Evolutionary conservation across 2,797 vertebrate genomes (phyloP).

Genomic region (Pseudocheirus occidentalis): DNA sequence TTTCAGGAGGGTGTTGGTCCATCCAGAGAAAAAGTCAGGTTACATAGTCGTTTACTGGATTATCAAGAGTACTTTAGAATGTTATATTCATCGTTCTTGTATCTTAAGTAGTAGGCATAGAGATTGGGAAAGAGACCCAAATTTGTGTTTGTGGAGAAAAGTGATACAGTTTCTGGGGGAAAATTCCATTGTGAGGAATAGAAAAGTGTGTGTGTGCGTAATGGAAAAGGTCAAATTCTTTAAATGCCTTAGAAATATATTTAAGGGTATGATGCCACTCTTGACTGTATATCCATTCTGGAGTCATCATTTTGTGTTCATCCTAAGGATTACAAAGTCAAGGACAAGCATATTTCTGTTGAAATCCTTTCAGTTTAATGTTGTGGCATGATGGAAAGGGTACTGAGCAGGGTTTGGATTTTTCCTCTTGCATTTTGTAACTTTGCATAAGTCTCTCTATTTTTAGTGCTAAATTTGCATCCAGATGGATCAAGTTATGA

Average conservation of each 20-base stretch:
- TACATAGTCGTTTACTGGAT: not conserved
- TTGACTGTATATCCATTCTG: not conserved
- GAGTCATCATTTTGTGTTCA: not conserved
- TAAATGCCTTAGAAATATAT: not conserved
- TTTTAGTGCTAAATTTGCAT: slow-evolving; percentile 23
- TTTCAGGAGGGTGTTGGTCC: not conserved
- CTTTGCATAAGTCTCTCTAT: not conserved
- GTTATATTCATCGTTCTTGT: not conserved
- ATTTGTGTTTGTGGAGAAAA: not conserved
- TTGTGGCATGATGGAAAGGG: not conserved
- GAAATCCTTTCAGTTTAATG: not conserved
- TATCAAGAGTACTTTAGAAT: not conserved
- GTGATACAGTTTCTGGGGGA: not conserved
- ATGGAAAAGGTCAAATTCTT: not conserved
- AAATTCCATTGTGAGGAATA: not conserved
- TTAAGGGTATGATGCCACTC: not conserved
- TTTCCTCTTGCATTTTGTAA: not conserved
- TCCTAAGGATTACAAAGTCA: not conserved
- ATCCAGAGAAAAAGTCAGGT: not conserved
- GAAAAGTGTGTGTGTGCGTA: not conserved
- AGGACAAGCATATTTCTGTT: not conserved
- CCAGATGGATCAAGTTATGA: not conserved
- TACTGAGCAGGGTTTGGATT: not conserved
- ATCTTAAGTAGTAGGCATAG: not conserved
- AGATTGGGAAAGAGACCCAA: not conserved